These are phyloP conservation scores for Manacus vitellinus DNA, from an alignment of 2,113 vertebrate species.

Conservation along the genomic window DNA sequence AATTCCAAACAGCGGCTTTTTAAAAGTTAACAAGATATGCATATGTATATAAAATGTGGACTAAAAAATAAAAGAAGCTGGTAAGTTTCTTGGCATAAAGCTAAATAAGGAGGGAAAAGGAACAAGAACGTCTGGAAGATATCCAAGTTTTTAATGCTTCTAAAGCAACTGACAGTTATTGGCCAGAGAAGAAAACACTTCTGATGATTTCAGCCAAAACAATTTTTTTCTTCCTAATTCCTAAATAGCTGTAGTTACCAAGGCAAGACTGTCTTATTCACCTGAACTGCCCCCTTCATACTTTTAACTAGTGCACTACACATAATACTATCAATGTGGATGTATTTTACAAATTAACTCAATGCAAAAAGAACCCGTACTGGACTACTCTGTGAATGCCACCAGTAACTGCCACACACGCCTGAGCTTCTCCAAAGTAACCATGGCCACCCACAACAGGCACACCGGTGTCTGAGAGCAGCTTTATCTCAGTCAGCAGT, in stretches of 20 bases:
- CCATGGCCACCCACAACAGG: neutral
- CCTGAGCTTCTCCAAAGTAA: neutral
- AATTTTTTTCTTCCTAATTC: neutral
- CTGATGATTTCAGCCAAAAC: constrained; percentile 18
- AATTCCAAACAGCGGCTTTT: neutral
- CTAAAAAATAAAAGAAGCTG: neutral
- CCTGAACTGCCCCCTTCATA: neutral
- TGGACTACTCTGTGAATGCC: neutral
- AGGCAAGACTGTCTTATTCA: neutral
- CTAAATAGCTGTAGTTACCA: neutral
- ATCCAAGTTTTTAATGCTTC: neutral
- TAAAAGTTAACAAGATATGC: neutral
- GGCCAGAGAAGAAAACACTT: neutral
- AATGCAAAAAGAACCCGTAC: neutral
- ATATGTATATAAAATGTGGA: neutral
- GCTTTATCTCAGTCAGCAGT: neutral
- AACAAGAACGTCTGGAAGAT: neutral
- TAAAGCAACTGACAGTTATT: neutral
- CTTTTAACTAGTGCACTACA: fast-evolving
- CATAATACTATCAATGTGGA: neutral
- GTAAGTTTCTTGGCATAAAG: neutral
- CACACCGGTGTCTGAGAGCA: fast-evolving
- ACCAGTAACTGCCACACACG: neutral
- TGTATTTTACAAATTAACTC: neutral
- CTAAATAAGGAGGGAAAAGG: neutral